phyloP scores from a whole-genome alignment of 1,140 invertebrate genomes.

The Sarcophaga bullata region DNA sequence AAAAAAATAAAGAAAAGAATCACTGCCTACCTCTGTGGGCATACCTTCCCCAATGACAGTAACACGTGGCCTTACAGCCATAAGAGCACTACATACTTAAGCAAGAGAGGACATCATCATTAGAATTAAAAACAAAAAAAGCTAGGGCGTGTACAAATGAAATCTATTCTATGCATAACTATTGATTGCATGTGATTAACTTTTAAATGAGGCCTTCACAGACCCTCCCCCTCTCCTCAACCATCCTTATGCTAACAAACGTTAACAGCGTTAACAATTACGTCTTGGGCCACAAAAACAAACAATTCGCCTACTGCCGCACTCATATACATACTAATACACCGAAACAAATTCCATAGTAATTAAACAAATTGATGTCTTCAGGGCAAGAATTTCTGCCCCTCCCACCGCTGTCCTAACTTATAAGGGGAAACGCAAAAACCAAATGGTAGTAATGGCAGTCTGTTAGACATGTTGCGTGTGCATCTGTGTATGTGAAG shows the following conservation, averaged over 20 bases:
- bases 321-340: background rate
- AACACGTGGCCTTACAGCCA: background rate
- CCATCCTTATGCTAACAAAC: background rate
- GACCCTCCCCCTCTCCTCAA: too few relatives aligned
- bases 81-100: background rate
- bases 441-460: background rate
- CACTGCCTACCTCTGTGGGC: background rate
- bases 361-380: conserved; percentile 15
- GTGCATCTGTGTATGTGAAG: too few relatives aligned
- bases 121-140: too few relatives aligned
- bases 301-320: background rate
- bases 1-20: background rate
- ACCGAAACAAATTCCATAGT: background rate
- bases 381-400: background rate
- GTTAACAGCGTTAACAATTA: background rate
- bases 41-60: background rate
- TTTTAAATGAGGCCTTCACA: conserved; percentile 19
- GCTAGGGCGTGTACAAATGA: background rate
- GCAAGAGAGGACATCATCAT: too few relatives aligned
- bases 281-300: background rate
- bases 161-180: conserved; percentile 36
- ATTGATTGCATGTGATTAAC: conserved; percentile 41
- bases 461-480: background rate
- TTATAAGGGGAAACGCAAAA: background rate
- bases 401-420: too few relatives aligned